Percentiles rank a stretch among this genome's conserved stretches.
Conservation (phyloP, 2,113 vertebrate genomes). For the Trachemys scripta region DNA sequence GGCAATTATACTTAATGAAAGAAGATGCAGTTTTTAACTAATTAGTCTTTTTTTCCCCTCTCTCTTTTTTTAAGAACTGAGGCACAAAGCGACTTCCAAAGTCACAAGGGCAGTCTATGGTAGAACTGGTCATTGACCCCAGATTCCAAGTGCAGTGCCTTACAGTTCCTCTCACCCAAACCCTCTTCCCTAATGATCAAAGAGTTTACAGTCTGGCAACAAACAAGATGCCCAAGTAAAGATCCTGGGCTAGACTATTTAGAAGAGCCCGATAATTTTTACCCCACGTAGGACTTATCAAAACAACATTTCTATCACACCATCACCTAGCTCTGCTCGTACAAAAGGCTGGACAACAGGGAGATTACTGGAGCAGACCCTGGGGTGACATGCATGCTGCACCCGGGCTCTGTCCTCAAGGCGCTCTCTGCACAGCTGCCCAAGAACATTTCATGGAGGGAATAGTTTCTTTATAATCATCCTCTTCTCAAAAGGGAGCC, state of each 20-base stretch:
- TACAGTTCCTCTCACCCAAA: not conserved
- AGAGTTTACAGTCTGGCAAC: not conserved
- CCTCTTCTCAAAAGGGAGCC: not conserved
- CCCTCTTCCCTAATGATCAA: not conserved
- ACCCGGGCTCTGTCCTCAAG: not conserved
- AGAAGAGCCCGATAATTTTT: not conserved
- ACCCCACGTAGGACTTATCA: not conserved
- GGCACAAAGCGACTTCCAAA: not conserved
- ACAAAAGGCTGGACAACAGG: slow-evolving; percentile 1
- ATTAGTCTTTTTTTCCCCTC: not conserved
- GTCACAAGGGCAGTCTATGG: not conserved
- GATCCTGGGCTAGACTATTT: not conserved
- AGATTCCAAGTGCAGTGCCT: not conserved
- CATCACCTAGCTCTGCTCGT: not conserved
- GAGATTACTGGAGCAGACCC: not conserved
- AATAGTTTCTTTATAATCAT: not conserved
- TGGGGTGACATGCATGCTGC: not conserved
- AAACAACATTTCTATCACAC: slow-evolving; percentile 25
- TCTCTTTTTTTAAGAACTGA: not conserved
- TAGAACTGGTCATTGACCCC: not conserved
- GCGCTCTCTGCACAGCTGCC: not conserved
- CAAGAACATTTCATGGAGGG: not conserved
- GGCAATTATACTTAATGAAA: not conserved
- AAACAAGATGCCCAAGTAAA: not conserved
- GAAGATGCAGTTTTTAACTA: not conserved